Conservation (phyloP, 2,113 vertebrate genomes). For the Osmerus mordax region DNA sequence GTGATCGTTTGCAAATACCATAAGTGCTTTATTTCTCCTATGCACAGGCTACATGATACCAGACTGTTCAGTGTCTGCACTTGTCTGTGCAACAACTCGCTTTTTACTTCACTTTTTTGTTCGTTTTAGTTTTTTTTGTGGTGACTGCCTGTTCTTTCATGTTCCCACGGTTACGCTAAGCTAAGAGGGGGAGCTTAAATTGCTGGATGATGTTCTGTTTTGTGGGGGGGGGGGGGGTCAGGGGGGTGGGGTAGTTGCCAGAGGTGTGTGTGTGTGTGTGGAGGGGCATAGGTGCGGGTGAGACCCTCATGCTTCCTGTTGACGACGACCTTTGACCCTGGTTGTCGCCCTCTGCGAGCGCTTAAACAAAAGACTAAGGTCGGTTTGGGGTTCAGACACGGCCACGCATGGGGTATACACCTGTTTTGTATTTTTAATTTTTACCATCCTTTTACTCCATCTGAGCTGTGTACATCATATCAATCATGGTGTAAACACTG, state of each 20-base stretch:
- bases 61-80: constrained; percentile 92
- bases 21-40: constrained; percentile 99
- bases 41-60: constrained; percentile 88
- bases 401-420: constrained; percentile 31
- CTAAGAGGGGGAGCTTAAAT: constrained; percentile 30
- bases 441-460: neutral
- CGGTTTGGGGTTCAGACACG: constrained; percentile 26
- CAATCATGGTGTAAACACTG: constrained; percentile 35
- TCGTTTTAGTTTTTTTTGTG: constrained; percentile 54
- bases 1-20: constrained; percentile 89
- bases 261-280: constrained; percentile 23
- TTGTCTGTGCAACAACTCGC: constrained; percentile 87
- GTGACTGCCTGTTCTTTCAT: constrained; percentile 66
- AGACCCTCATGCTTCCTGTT: constrained; percentile 41
- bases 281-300: neutral
- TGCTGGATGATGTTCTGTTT: constrained; percentile 31
- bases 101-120: no score
- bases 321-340: constrained; percentile 40
- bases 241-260: neutral
- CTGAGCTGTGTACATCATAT: constrained; percentile 27
- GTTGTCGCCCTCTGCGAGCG: constrained; percentile 18
- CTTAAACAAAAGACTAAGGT: constrained; percentile 21
- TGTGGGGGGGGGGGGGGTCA: neutral
- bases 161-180: constrained; percentile 32
- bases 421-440: neutral